Conservation (phyloP, 2,113 vertebrate species). For the Burhinus oedicnemus region DNA sequence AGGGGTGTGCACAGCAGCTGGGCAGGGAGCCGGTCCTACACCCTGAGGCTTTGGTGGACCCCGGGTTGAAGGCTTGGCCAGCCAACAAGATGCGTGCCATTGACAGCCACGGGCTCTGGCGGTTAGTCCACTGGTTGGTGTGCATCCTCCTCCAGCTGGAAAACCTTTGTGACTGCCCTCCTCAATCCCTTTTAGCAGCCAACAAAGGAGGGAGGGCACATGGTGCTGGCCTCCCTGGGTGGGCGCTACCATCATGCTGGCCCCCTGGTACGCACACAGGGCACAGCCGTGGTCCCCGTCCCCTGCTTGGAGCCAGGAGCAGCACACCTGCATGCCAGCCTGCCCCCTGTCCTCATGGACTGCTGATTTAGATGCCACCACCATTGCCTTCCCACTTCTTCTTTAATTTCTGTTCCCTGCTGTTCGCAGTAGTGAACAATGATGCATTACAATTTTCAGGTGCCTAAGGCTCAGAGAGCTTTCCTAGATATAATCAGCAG, state of each 20-base stretch:
- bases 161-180: neutral
- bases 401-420: constrained; percentile 45
- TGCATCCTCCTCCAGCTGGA: neutral
- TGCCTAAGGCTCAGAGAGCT: constrained; percentile 42
- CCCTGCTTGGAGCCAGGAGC: neutral
- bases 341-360: neutral
- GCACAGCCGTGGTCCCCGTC: fast-evolving
- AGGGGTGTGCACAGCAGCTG: neutral
- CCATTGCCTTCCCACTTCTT: neutral
- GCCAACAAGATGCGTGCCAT: neutral
- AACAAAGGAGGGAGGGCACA: neutral
- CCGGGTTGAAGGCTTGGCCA: neutral
- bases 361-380: neutral
- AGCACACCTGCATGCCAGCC: neutral
- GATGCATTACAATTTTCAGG: constrained; percentile 57
- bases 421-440: constrained; percentile 12
- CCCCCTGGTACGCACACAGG: neutral
- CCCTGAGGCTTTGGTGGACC: neutral
- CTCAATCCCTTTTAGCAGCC: neutral
- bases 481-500: constrained; percentile 62
- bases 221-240: neutral
- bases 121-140: neutral
- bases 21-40: neutral
- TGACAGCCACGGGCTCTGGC: neutral
- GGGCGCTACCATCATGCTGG: neutral